Evolutionary conservation across 1,140 invertebrate species (phyloP).

Genomic region (Teleopsis dalmanni): DNA sequence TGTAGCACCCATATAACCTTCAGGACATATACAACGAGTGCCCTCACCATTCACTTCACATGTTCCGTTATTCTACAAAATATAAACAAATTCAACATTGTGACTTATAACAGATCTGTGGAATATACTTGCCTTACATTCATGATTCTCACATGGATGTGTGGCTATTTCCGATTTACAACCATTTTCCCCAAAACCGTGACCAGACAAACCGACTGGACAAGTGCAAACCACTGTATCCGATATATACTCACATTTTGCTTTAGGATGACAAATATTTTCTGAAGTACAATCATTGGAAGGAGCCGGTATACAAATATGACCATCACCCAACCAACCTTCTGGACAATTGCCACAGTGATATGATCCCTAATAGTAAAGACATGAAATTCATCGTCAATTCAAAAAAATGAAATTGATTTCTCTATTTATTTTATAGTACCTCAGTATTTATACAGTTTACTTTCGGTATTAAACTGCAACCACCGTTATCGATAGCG

Average conservation of each 20-base stretch:
- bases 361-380: constrained; percentile 58
- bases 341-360: constrained; percentile 77
- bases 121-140: constrained; percentile 14
- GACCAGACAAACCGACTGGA: constrained; percentile 57
- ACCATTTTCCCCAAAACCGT: constrained; percentile 48
- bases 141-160: constrained; percentile 26
- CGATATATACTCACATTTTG: constrained; percentile 65
- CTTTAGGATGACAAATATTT: constrained; percentile 49
- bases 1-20: constrained; percentile 28
- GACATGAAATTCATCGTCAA: too few relatives aligned
- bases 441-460: constrained; percentile 67
- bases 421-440: too few relatives aligned
- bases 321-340: constrained; percentile 80
- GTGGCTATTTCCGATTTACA: constrained; percentile 20
- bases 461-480: constrained; percentile 68
- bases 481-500: constrained; percentile 76
- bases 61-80: constrained; percentile 58
- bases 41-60: constrained; percentile 51
- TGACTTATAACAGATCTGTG: neutral
- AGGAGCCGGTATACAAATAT: constrained; percentile 31
- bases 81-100: neutral
- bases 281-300: constrained; percentile 24
- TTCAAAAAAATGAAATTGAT: too few relatives aligned
- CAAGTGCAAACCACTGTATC: constrained; percentile 66
- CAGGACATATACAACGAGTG: constrained; percentile 54